These are phyloP conservation scores for Crypturellus undulatus DNA, from an alignment of 2,113 vertebrate genomes.

Conservation along the genomic window DNA sequence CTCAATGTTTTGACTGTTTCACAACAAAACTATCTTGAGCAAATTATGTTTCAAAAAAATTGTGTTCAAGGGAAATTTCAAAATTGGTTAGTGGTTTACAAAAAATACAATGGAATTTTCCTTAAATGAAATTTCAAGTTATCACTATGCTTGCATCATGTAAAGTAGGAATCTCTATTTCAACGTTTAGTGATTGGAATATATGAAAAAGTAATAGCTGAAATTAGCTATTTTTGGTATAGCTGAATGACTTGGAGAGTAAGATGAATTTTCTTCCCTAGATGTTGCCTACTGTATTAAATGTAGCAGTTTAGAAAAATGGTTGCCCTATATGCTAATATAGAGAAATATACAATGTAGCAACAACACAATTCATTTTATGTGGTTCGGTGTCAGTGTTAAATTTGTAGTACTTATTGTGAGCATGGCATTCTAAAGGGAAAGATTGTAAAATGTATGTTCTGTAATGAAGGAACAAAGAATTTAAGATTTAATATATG, in stretches of 20 bases:
- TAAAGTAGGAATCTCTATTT: not conserved
- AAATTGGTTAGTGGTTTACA: fast-evolving
- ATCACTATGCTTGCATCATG: not conserved
- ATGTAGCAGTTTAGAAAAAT: not conserved
- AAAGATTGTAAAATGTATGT: not conserved
- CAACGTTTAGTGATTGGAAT: not conserved
- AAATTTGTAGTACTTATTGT: not conserved
- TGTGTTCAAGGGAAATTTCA: not conserved
- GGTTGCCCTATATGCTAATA: not conserved
- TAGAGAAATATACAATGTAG: not conserved
- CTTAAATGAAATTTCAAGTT: not conserved
- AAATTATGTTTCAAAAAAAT: not conserved
- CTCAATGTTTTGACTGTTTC: not conserved
- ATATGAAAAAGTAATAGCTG: not conserved
- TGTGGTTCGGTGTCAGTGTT: not conserved
- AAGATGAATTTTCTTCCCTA: not conserved
- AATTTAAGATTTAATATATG: not conserved
- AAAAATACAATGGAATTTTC: not conserved
- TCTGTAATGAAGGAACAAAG: not conserved
- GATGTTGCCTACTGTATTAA: not conserved
- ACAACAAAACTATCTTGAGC: not conserved
- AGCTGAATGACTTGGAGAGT: not conserved
- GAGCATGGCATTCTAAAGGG: not conserved
- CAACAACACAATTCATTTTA: not conserved
- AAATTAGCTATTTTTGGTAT: not conserved